Evolutionary conservation across 2,888 invertebrate genomes (phyloP), one percentile per base, ranked within the genome.

Genomic region (Cheilosia variabilis): DNA sequence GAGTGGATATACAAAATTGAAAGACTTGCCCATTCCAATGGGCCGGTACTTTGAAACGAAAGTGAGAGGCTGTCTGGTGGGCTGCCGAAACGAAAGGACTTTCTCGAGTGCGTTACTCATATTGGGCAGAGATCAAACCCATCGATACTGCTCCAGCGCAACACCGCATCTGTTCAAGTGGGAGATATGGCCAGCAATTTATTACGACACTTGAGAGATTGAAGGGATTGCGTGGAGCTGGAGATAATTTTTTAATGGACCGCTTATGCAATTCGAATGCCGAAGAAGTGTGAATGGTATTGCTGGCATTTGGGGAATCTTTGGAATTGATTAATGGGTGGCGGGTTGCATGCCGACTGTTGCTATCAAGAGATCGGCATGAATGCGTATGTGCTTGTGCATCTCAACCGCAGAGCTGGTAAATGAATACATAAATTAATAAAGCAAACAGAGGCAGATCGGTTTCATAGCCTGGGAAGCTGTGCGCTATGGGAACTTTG

Each of bases 21-120:
- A 22, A 15, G 50, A 52, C 65, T 66, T 6, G 41, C 50, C 80
- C 75, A 81, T 57, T 63, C 19, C 47, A 62, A 27, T 63, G 72
- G 65, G 34, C 66, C 58, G 63, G 57, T 47, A 79, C 73, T 79
- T 80, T 75, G 71, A 22, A 80, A 71, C 65, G 69, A 84, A 84
- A 84, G 84, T 84, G 69, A 84, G 63, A 79, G 84, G 79, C 65
- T 43, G 58, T 24, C 9, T 10, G 10, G 27, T 62, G 13, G 22
- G 63, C 27, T 52, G 31, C 6, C n/a, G 9, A 52, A 52, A 41
- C 15, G 68, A 68, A 68, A 68, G 68, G 55, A 55, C 68, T 68
- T 68, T 68, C 68, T 55, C 55, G 68, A 68, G 53, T 68, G 68
- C 53, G 55, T 68, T 34, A 68, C 55, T 19, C 41, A 66, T 37